Percentiles rank a stretch among this genome's conserved stretches.
phyloP scores from a whole-genome alignment of 2,888 invertebrate species.

The Frankliniella fusca region DNA sequence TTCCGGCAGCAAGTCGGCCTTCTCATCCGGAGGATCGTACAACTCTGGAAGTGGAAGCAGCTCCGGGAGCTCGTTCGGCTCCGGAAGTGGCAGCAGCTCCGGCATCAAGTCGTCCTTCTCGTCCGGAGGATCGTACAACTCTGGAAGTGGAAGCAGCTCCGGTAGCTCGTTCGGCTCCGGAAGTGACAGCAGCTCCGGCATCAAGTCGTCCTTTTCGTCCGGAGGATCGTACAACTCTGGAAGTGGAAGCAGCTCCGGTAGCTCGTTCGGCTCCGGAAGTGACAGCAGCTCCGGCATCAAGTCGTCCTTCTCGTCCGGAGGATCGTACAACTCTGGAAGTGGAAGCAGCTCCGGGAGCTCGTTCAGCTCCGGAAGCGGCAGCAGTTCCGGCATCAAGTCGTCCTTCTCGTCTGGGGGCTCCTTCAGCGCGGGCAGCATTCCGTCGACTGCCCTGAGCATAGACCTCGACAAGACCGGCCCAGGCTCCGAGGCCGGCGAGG shows the following conservation, averaged over 20 bases:
- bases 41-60: too few relatives aligned
- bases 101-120: not conserved
- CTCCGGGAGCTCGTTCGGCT: not conserved
- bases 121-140: not conserved
- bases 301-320: not conserved
- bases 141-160: too few relatives aligned
- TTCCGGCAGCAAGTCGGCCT: not conserved
- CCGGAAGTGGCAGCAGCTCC: too few relatives aligned
- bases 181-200: too few relatives aligned
- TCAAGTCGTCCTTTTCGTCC: not conserved
- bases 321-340: not conserved
- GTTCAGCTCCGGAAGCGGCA: not conserved
- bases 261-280: not conserved
- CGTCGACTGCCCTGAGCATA: not conserved
- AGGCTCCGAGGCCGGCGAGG: not conserved
- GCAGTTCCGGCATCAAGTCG: not conserved
- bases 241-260: not conserved
- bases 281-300: not conserved
- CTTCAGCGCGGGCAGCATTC: not conserved
- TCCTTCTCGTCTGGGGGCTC: not conserved
- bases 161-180: not conserved
- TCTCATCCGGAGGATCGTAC: not conserved
- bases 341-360: not conserved
- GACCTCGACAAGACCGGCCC: not conserved
- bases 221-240: not conserved